Conservation (phyloP, 2,797 vertebrate species). For the Calcarius lapponicus region DNA sequence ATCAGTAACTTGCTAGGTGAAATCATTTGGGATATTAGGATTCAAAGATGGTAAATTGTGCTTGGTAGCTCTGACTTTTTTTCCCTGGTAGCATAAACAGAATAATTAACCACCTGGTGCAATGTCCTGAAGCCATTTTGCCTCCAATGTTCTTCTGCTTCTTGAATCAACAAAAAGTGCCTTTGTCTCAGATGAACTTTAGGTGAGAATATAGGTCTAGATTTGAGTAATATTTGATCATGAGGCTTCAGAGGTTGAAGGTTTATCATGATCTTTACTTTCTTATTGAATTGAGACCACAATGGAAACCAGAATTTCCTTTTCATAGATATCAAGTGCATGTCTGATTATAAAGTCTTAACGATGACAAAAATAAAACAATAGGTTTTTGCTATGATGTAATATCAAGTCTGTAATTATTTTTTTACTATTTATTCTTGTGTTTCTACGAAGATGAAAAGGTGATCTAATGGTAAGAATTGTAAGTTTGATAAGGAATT, state of each 20-base stretch:
- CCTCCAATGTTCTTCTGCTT: neutral
- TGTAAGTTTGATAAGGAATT: neutral
- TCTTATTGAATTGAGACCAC: neutral
- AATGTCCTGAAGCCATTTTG: neutral
- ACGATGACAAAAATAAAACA: neutral
- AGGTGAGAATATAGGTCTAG: neutral
- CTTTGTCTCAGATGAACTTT: neutral
- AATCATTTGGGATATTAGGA: neutral
- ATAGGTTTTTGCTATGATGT: neutral
- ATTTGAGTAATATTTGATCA: neutral
- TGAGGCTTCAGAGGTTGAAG: neutral
- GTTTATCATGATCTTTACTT: neutral
- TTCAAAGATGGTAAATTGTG: neutral
- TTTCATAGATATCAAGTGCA: neutral
- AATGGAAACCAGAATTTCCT: neutral
- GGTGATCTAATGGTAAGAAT: neutral
- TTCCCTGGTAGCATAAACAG: neutral
- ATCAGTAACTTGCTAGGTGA: neutral
- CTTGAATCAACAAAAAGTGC: neutral
- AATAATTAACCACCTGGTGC: neutral
- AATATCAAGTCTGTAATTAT: neutral
- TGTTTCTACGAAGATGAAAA: neutral
- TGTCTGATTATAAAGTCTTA: neutral
- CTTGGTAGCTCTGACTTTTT: neutral
- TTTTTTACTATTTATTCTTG: neutral